Evolutionary conservation across 2,797 vertebrate genomes (phyloP).

Genomic region (Falco rusticolus): DNA sequence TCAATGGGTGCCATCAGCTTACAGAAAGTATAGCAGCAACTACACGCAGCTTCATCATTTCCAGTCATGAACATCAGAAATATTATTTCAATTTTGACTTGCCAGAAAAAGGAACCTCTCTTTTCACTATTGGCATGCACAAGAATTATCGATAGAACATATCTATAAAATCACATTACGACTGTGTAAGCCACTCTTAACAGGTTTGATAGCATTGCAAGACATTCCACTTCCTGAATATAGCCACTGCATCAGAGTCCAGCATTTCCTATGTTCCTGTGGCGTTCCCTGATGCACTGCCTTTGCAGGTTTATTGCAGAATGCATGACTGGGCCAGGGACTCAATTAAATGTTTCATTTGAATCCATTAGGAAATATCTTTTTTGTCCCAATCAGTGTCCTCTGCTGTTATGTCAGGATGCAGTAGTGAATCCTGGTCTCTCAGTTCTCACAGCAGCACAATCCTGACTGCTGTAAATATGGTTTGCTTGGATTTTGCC

Average conservation of each 20-base stretch:
- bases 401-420: not conserved
- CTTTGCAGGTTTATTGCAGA: not conserved
- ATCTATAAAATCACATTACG: not conserved
- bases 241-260: not conserved
- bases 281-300: not conserved
- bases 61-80: not conserved
- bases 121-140: not conserved
- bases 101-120: not conserved
- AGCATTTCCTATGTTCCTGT: not conserved
- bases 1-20: not conserved
- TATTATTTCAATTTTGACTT: not conserved
- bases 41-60: not conserved
- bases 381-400: not conserved
- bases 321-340: not conserved
- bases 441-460: accelerated
- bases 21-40: not conserved
- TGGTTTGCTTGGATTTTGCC: not conserved
- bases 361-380: not conserved
- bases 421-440: not conserved
- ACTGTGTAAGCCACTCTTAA: not conserved
- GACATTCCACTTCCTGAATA: not conserved
- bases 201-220: not conserved
- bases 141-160: not conserved
- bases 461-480: not conserved
- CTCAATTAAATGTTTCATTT: not conserved